Evolutionary conservation across 2,888 invertebrate genomes (phyloP).

Genomic region (Gerris lacustris): DNA sequence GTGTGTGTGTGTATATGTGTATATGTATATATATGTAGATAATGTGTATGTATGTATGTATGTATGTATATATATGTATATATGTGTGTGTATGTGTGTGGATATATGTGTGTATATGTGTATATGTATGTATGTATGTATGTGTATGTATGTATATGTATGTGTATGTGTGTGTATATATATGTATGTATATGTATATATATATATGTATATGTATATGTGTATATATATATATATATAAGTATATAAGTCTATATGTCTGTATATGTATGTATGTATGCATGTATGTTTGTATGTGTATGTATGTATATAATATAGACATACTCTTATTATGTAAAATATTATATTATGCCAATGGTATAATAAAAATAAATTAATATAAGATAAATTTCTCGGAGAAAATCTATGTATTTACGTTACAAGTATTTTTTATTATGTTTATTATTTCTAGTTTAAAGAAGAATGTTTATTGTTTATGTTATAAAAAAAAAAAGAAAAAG

Average conservation of each 20-base stretch:
- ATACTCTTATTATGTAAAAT: no score
- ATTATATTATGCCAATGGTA: no score
- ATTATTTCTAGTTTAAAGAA: no score
- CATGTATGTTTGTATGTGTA: neutral
- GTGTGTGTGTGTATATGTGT: no score
- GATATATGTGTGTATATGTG: neutral
- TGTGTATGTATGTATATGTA: neutral
- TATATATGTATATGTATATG: neutral
- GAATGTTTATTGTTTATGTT: no score
- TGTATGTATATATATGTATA: neutral
- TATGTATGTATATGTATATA: neutral
- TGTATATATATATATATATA: neutral
- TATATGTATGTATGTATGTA: neutral
- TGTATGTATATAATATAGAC: no score
- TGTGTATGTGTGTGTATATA: neutral
- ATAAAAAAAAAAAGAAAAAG: no score
- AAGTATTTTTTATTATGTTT: no score
- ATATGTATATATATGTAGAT: no score
- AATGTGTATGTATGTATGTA: neutral
- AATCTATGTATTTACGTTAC: no score
- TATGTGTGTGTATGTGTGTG: neutral
- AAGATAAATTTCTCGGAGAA: no score
- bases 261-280: neutral
- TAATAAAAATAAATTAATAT: no score
- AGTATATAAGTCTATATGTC: neutral